phyloP scores from a whole-genome alignment of 1,140 invertebrate species.

The Probaryconus sp. region DNA sequence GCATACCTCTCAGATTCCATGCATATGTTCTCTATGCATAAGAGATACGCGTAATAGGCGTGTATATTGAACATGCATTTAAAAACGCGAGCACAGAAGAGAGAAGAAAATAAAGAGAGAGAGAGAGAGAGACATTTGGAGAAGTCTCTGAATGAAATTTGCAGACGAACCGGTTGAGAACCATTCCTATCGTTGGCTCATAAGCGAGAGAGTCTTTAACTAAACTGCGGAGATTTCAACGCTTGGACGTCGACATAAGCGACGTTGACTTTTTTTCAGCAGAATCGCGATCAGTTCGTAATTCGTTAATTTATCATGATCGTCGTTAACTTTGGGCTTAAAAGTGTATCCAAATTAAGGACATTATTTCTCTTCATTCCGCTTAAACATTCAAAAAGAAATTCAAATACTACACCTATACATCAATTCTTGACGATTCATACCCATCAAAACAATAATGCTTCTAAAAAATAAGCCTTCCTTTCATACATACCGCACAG shows the following conservation, averaged over 20 bases:
- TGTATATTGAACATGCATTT: conserved; percentile 38
- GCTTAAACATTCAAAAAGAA: no score
- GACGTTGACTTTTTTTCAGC: conserved; percentile 36
- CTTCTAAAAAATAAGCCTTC: no score
- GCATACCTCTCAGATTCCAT: conserved; percentile 47
- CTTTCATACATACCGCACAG: no score
- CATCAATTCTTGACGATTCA: no score
- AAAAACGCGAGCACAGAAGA: conserved; percentile 45
- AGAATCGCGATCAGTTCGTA: conserved; percentile 30
- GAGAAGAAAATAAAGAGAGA: conserved; percentile 16
- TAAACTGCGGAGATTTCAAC: conserved; percentile 65
- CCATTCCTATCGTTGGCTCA: conserved; percentile 57
- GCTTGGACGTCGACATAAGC: conserved; percentile 51
- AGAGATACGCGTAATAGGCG: conserved; percentile 47
- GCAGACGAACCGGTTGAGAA: conserved; percentile 66
- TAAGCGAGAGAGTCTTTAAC: conserved; percentile 58
- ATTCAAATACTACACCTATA: no score
- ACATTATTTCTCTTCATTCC: conserved; percentile 2
- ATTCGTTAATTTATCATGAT: conserved; percentile 58
- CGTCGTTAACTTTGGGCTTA: conserved; percentile 33
- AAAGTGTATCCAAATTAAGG: conserved; percentile 25
- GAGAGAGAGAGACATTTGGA: conserved; percentile 41
- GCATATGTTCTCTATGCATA: conserved; percentile 30
- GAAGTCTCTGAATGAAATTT: conserved; percentile 65
- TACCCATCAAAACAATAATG: no score